Conservation (phyloP, 2,797 vertebrate species). For the Argyrosomus regius region DNA sequence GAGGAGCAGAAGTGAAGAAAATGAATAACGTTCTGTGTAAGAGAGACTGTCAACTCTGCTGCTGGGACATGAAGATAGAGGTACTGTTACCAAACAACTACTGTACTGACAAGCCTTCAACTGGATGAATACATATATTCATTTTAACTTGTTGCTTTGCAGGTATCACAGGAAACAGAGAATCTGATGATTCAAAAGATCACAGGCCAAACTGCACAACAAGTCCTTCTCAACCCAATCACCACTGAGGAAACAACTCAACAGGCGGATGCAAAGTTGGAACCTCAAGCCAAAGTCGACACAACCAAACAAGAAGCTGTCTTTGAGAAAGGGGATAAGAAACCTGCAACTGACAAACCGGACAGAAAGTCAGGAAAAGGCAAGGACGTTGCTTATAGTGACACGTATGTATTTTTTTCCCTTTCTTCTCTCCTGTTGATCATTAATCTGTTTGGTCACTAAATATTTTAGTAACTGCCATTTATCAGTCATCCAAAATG, state of each 20-base stretch:
- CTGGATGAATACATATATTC: neutral
- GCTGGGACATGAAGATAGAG: slow-evolving; percentile 86
- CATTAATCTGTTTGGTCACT: neutral
- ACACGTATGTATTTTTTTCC: slow-evolving; percentile 46
- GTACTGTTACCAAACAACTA: slow-evolving; percentile 48
- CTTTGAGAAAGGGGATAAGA: neutral
- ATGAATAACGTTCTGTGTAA: slow-evolving; percentile 77
- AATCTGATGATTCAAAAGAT: slow-evolving; percentile 81
- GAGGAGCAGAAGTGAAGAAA: slow-evolving; percentile 66
- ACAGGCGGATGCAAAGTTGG: slow-evolving; percentile 1
- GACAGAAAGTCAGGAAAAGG: neutral
- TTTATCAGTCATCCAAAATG: neutral
- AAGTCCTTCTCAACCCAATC: neutral
- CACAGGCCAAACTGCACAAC: slow-evolving; percentile 49
- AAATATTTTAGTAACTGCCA: neutral
- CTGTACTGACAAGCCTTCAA: neutral
- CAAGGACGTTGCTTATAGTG: slow-evolving; percentile 4
- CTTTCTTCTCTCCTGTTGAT: neutral
- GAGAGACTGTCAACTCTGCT: slow-evolving; percentile 83
- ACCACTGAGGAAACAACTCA: slow-evolving; percentile 15
- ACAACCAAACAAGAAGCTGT: neutral
- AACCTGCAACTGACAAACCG: neutral
- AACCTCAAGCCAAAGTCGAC: neutral
- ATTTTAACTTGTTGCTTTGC: slow-evolving; percentile 26
- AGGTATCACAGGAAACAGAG: slow-evolving; percentile 84